Percentiles rank a stretch among this genome's conserved stretches.
Conservation (phyloP, 2,113 vertebrate species). For the Thinocorus orbignyianus region DNA sequence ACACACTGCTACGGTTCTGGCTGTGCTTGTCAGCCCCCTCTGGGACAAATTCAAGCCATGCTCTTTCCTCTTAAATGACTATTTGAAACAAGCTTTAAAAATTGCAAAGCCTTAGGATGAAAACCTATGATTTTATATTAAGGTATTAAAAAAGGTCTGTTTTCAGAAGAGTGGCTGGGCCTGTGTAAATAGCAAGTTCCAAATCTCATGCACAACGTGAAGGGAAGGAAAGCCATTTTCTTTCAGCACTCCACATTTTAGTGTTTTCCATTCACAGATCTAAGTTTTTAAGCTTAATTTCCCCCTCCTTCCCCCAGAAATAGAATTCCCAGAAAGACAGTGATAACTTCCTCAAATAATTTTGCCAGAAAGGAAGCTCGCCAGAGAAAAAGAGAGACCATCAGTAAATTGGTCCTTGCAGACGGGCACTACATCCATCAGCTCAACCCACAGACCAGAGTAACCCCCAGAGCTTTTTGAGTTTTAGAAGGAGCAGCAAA, state of each 20-base stretch:
- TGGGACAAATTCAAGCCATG: neutral
- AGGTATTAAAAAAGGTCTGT: neutral
- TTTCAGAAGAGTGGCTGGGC: neutral
- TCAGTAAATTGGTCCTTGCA: too few relatives aligned
- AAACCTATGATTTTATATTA: fast-evolving
- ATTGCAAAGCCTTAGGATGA: neutral
- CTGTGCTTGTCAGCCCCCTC: neutral
- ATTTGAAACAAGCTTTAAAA: neutral
- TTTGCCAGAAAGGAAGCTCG: too few relatives aligned
- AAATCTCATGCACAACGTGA: fast-evolving
- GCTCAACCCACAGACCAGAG: neutral
- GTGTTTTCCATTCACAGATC: neutral
- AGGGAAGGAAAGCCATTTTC: neutral
- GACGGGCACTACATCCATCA: fast-evolving
- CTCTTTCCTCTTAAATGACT: neutral
- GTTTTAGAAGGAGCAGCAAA: neutral
- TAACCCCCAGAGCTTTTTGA: neutral
- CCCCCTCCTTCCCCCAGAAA: neutral
- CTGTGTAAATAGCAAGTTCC: neutral
- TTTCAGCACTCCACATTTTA: neutral
- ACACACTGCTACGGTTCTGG: neutral
- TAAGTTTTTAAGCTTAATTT: neutral
- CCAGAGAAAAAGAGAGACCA: neutral
- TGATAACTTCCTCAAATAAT: neutral
- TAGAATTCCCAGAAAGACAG: neutral